Evolutionary conservation across 1,140 invertebrate species (phyloP), one percentile per base, ranked within the genome.

Genomic region (Mycetomoellerius zeteki): DNA sequence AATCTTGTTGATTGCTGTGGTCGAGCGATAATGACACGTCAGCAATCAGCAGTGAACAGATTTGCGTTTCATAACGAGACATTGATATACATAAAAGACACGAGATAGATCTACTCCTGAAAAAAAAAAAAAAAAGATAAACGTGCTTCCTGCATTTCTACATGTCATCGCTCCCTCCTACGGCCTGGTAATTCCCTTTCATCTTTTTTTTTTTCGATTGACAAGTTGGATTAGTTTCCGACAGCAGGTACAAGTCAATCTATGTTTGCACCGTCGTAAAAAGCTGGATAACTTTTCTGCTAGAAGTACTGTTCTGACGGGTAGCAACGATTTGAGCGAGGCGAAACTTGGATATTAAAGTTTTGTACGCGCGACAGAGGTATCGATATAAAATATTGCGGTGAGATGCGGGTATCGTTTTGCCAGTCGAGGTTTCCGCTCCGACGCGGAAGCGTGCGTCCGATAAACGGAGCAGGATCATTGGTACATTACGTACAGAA

Each of bases 221-320:
- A 75, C 80, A 84, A 84, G 69, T 84, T 84, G 69, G 24, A 84
- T 84, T 84, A 84, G 69, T 84, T 84, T 84, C 69, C 54, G 69
- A 75, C 80, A 75, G 80, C 56, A 21, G 54, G 37, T 30, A 50
- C 80, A 33, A 84, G 80, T 84, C 69, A 60, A 84, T 84, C 69
- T 84, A 84, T 58, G 64, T 71, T 71, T 43, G 77, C 30, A 81
- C 50, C 37, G 69, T 43, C 54, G 54, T 73, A 50, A 75, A 81
- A 60, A 27, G 47, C 54, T 56, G 56, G 80, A 75, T 62, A 84
- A 84, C 80, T 84, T 84, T 62, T 47, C 54, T 50, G 37, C 30
- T 27, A 19, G 14, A 75, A 30, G 43, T 84, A 67, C 54, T 37
- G 77, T 60, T 16, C 24, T 37, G 69, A 37, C 14, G 54, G 54